Evolutionary conservation across 2,113 vertebrate species (phyloP), one percentile per base, ranked within the genome.

Genomic region (Parotia lawesii): DNA sequence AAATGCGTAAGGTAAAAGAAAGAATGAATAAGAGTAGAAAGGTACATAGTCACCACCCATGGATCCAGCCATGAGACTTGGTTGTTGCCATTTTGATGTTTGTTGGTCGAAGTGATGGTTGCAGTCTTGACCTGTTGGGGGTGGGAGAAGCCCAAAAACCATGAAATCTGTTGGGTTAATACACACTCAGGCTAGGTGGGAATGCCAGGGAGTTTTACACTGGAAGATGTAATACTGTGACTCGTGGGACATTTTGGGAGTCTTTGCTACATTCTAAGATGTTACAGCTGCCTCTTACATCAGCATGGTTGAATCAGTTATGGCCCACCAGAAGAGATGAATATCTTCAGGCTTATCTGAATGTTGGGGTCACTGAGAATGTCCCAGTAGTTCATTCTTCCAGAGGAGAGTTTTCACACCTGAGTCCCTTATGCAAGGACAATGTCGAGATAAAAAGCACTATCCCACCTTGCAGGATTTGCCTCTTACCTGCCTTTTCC

Each of bases 71-170:
- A 35, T 15, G 29, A 58, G 15, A 50, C 11, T 29, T 12, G 37
- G 35, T 35, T 11, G 12, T n/a, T 42, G 37, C 12, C 29, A 35
- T 42, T 60, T 50, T 0, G 2, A 29, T 24, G 44, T 40, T 35
- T 7, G 3, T 81, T 60, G 10, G 37, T 28, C 0, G 0, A 50
- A 60, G 31, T 29, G 37, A 24, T 70, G 24, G 24, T 28, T 28
- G 24, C 37, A n/a, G 15, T 12, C 20, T 35, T 60, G 19, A 18
- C 31, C 35, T 0, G 0, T 19, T 50, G 0, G 0, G 5, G 24
- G 24, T 29, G 54, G 24, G n/a, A 37, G 20, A n/a, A 50, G 24
- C 9, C 53, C 54, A 50, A 3, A 6, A 24, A 42, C 42, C 0
- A 3, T 24, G 7, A n/a, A 70, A 12, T 51, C 10, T 21, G 6